Evolutionary conservation across 2,888 invertebrate species (phyloP).

Genomic region (Spodoptera picta): DNA sequence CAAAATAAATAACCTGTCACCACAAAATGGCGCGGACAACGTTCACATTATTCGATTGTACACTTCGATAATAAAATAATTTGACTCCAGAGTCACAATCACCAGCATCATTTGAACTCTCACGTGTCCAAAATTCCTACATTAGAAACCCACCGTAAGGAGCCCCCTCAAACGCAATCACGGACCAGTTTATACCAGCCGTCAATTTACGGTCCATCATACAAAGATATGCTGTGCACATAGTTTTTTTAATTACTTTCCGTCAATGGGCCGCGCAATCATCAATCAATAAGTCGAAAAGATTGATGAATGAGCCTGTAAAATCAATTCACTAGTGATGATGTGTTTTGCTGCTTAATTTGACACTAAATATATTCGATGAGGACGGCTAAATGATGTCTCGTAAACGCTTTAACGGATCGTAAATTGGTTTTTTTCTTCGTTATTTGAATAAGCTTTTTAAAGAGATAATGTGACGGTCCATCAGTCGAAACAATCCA

Average conservation of each 20-base stretch:
- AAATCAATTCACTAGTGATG: conserved; percentile 84
- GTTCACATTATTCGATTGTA: conserved; percentile 69
- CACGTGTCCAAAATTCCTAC: conserved; percentile 16
- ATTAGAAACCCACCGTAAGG: conserved; percentile 20
- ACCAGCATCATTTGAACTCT: conserved; percentile 63
- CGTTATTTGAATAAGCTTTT: conserved; percentile 58
- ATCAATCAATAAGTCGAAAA: conserved; percentile 85
- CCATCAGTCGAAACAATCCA: conserved; percentile 81
- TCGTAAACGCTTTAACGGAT: conserved; percentile 49
- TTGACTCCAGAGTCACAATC: conserved; percentile 61
- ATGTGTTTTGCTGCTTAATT: conserved; percentile 82
- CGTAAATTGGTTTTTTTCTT: conserved; percentile 53
- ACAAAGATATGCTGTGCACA: conserved; percentile 68
- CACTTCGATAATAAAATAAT: conserved; percentile 77
- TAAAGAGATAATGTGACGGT: conserved; percentile 77
- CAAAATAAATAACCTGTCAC: conserved; percentile 81
- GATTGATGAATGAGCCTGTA: conserved; percentile 82
- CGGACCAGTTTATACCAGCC: conserved; percentile 59
- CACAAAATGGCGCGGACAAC: conserved; percentile 67
- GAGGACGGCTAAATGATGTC: conserved; percentile 55
- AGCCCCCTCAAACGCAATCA: conserved; percentile 34
- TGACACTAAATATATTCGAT: conserved; percentile 82
- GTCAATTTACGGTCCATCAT: conserved; percentile 54
- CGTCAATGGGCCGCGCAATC: conserved; percentile 78
- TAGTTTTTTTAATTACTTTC: conserved; percentile 84